A percentile compares a stretch with the other conserved stretches of the same genome.
Conservation (phyloP, 2,113 vertebrate genomes). For the Caretta caretta region DNA sequence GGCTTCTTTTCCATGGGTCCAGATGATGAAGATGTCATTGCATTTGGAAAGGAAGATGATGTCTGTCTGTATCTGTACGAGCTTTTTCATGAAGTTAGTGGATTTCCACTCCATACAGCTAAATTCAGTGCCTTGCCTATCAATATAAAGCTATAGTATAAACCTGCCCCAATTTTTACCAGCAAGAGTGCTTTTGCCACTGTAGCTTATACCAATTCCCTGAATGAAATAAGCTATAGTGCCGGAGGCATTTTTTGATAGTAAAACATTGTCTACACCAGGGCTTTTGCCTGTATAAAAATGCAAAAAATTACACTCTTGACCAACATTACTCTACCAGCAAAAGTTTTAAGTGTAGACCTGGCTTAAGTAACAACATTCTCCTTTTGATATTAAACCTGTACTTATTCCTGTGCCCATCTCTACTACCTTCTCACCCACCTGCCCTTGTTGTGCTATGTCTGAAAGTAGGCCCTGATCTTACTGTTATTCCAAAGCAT, state of each 20-base stretch:
- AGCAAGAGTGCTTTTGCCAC: neutral
- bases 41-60: too few species aligned
- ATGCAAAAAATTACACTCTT: neutral
- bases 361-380: neutral
- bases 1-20: too few species aligned
- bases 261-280: neutral
- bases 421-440: neutral
- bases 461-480: neutral
- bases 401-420: neutral
- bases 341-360: neutral
- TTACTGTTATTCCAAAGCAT: neutral
- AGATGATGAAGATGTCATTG: too few species aligned
- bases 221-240: neutral
- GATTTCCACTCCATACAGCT: too few species aligned
- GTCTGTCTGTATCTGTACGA: too few species aligned
- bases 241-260: neutral
- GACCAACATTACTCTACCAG: neutral
- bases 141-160: neutral
- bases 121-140: too few species aligned
- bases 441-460: neutral
- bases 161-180: neutral
- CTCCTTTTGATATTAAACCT: neutral
- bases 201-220: neutral
- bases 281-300: neutral
- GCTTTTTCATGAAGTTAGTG: too few species aligned